Evolutionary conservation across 2,888 invertebrate genomes (phyloP), one percentile per base, ranked within the genome.

Genomic region (Lepidocyrtoides sp.): DNA sequence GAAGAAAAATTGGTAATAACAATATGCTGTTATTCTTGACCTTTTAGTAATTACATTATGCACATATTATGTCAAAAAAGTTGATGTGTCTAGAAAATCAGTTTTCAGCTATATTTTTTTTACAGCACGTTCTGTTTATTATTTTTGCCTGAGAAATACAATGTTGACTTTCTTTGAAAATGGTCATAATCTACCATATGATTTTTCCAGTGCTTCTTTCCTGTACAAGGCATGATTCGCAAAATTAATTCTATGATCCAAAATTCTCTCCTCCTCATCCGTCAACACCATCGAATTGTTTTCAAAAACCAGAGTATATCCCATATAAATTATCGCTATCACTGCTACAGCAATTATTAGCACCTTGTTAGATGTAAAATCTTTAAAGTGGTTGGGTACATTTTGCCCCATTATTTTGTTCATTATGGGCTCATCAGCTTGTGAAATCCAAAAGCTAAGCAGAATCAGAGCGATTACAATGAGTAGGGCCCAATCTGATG

Each of bases 191-290:
- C 8, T 44, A 17, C 0, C 20, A 23, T 87, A 82, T 7, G n/a
- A n/a, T 29, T 77, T 83, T 14, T 54, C 41, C 83, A 89, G 60
- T 17, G 12, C 14, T 32, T 89, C 83, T 44, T 82, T 82, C 29
- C 66, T 17, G n/a, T 48, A 36, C 4, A 89, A 23, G 0, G 77
- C 89, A 60, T 89, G 75, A 51, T 89, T 26, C 4, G 63, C 77
- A 60, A 83, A 84, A 7, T 23, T 44, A 54, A 89, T 72, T 12
- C 89, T 17, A 14, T 14, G 12, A 14, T 7, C 14, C 26, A 77
- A 51, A 48, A 69, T 2, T 8, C 10, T 17, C 36, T 69, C 83
- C 17, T 84, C 69, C 0, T n/a, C 51, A 2, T n/a, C 32, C 12
- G 48, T 32, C 20, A 86, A 44, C 4, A 63, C 3, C 4, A 20